Conservation (phyloP, 2,797 vertebrate genomes). For the Siniperca obscura region DNA sequence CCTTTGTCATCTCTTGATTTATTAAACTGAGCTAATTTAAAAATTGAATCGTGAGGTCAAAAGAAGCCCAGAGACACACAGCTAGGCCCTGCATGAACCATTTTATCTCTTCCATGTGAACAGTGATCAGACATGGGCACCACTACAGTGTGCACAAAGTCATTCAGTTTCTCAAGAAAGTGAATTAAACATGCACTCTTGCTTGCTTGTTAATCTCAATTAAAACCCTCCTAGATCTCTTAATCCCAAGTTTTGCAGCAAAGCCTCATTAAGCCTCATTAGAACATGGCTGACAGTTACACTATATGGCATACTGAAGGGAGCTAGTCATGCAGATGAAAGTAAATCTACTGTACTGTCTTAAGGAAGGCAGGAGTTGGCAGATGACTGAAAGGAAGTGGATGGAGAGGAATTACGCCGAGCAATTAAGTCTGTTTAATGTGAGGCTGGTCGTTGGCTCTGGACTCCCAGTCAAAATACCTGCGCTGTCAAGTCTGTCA, state of each 20-base stretch:
- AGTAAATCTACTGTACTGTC: slow-evolving; percentile 52
- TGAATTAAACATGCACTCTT: slow-evolving; percentile 58
- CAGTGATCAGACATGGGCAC: background rate
- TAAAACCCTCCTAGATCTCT: slow-evolving; percentile 52
- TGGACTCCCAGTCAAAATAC: slow-evolving; percentile 64
- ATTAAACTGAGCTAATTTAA: background rate
- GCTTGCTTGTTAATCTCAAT: slow-evolving; percentile 53
- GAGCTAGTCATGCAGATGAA: slow-evolving; percentile 63
- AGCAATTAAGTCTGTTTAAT: slow-evolving; percentile 52
- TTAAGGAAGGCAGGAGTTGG: slow-evolving; percentile 43
- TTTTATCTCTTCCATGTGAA: slow-evolving; percentile 6
- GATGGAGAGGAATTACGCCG: slow-evolving; percentile 56
- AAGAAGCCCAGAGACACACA: background rate
- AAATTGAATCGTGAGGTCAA: background rate
- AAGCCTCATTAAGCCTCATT: slow-evolving; percentile 76
- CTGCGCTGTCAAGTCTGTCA: slow-evolving; percentile 48
- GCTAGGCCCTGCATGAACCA: background rate
- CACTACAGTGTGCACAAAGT: slow-evolving; percentile 19
- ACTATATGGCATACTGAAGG: slow-evolving; percentile 43
- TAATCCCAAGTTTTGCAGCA: slow-evolving; percentile 63
- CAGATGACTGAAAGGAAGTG: slow-evolving; percentile 34
- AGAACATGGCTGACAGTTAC: slow-evolving; percentile 64
- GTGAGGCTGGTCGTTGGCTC: slow-evolving; percentile 35
- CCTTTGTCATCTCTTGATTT: background rate
- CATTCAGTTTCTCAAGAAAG: slow-evolving; percentile 46